Evolutionary conservation across 2,888 invertebrate genomes (phyloP), one percentile per base, ranked within the genome.

Genomic region (Lycia hirtaria): DNA sequence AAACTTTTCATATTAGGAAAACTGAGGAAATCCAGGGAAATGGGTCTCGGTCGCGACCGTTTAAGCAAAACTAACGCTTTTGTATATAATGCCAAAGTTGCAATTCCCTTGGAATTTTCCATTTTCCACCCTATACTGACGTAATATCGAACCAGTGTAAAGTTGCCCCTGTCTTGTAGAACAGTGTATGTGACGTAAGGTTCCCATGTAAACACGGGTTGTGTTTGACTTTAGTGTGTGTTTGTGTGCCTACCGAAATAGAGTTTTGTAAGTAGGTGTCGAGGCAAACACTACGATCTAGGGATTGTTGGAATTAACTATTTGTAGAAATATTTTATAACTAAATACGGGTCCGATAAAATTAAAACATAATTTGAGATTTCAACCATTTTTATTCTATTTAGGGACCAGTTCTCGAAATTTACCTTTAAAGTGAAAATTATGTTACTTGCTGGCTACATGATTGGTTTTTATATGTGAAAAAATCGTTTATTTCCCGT

Each of bases 1-100:
- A 88, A 86, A 88, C 75, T 88, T 88, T 84, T 84, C 81, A 75
- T 81, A 85, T 87, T 86, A 85, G 76, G 69, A 32, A 50, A 32
- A 44, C 43, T 37, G 37, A 30, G 35, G 49, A 77, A 80, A 77
- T 78, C 63, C 52, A 56, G 49, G 62, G 75, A 78, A 85, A 80
- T 86, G 80, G 87, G 87, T 88, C 86, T 88, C 79, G 88, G 88
- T 85, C 87, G 82, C 65, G 61, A 67, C 68, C 67, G 37, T 50
- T 71, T 51, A 72, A 57, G 60, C 74, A 62, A 71, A 78, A 75
- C 66, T 71, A 62, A 64, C 56, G 66, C 76, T 73, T 75, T 71
- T 60, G 28, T 19, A 47, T 41, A 49, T 22, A 33, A 47, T 22
- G 49, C 49, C 73, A 80, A 67, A 67, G 78, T 61, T 69, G 66